These are phyloP conservation scores for Tridacna gigas DNA, from an alignment of 2,888 invertebrate species.

Conservation along the genomic window DNA sequence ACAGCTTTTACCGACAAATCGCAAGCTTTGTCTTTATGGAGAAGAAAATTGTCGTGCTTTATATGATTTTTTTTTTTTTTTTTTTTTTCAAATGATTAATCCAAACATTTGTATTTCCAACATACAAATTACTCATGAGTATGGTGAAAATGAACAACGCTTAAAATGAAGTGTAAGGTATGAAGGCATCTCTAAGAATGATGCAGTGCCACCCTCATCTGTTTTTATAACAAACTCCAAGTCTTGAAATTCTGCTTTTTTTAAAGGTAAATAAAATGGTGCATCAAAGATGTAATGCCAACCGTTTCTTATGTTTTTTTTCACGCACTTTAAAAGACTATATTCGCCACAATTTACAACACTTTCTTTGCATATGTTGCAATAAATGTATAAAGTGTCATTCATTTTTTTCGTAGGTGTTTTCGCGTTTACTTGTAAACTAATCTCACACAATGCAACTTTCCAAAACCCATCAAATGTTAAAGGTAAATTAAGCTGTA, in stretches of 20 bases:
- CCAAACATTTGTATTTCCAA: slow-evolving; percentile 28
- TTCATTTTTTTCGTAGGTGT: slow-evolving; percentile 1
- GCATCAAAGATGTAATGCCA: slow-evolving; percentile 45
- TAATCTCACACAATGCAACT: slow-evolving; percentile 47
- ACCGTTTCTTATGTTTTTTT: slow-evolving; percentile 24
- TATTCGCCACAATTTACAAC: slow-evolving; percentile 37
- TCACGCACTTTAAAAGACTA: slow-evolving; percentile 39
- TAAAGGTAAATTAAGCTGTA: too few relatives aligned
- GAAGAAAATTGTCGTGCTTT: not conserved
- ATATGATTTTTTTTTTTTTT: slow-evolving; percentile 11
- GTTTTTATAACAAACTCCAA: slow-evolving; percentile 54
- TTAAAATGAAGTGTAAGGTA: slow-evolving; percentile 56
- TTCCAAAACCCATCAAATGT: slow-evolving; percentile 56
- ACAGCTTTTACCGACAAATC: slow-evolving; percentile 29
- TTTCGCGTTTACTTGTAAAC: slow-evolving; percentile 24
- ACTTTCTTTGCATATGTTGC: slow-evolving; percentile 48
- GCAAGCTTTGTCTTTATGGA: not conserved
- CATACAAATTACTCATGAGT: slow-evolving; percentile 27
- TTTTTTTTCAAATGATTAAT: slow-evolving; percentile 27
- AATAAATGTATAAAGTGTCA: slow-evolving; percentile 41
- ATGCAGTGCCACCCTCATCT: slow-evolving; percentile 34
- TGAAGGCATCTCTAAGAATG: slow-evolving; percentile 53
- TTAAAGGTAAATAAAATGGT: slow-evolving; percentile 51
- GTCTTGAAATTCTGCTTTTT: slow-evolving; percentile 43
- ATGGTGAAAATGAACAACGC: slow-evolving; percentile 48